Percentiles rank a stretch among this genome's conserved stretches.
Evolutionary conservation across 2,797 vertebrate genomes (phyloP).

Genomic region (Oophaga sylvatica): DNA sequence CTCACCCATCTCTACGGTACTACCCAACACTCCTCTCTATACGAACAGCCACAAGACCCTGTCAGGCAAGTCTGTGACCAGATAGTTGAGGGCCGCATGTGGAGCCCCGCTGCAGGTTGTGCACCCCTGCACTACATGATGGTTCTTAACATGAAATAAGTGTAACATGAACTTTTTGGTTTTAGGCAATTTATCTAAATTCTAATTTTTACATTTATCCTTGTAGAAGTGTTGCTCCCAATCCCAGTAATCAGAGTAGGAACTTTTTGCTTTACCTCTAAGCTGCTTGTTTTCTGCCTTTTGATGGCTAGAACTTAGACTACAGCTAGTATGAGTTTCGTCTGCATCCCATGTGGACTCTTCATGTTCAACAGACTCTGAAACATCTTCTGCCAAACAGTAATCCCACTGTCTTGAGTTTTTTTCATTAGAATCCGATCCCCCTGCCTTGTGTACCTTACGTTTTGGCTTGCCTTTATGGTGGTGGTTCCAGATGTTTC

Average conservation of each 20-base stretch:
- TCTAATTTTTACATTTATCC: not conserved
- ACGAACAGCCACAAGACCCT: too few relatives aligned
- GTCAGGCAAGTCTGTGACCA: too few relatives aligned
- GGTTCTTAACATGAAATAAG: not conserved
- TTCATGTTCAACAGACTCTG: conserved; percentile 9
- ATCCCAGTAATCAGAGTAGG: conserved; percentile 36
- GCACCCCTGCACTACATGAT: too few relatives aligned
- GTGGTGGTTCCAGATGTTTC: not conserved
- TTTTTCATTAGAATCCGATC: conserved; percentile 14
- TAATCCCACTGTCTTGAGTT: not conserved
- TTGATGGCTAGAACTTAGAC: not conserved
- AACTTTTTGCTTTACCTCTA: conserved; percentile 1
- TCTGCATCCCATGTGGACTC: conserved; percentile 25
- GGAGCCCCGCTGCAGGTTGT: too few relatives aligned
- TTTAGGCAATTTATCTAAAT: not conserved
- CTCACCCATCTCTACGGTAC: too few relatives aligned
- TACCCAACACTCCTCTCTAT: too few relatives aligned
- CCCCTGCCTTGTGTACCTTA: not conserved
- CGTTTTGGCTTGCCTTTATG: conserved; percentile 6
- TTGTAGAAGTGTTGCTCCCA: conserved; percentile 52
- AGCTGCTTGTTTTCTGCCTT: not conserved
- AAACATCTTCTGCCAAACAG: conserved; percentile 36
- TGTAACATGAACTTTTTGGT: not conserved
- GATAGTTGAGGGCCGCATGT: too few relatives aligned
- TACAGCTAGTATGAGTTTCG: conserved; percentile 28